A percentile compares a stretch with the other conserved stretches of the same genome.
phyloP scores from a whole-genome alignment of 2,888 invertebrate species.

The Aelia acuminata region DNA sequence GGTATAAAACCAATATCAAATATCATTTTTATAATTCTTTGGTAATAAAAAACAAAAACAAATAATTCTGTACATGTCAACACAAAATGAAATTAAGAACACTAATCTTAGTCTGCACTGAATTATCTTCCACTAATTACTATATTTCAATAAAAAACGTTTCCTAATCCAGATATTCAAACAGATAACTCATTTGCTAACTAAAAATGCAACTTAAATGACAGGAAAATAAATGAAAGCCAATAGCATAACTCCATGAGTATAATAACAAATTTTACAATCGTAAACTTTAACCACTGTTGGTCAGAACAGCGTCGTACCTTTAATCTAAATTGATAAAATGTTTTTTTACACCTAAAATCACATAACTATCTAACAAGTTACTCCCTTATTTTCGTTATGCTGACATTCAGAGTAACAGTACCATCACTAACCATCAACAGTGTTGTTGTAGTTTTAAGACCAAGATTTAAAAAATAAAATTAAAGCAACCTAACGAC shows the following conservation, averaged over 20 bases:
- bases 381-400: conserved; percentile 21
- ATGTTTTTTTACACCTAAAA: conserved; percentile 13
- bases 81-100: conserved; percentile 22
- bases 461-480: neutral
- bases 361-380: neutral
- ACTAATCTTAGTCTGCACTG: neutral
- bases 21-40: neutral
- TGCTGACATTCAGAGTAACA: conserved; percentile 41
- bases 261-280: conserved; percentile 24
- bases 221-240: conserved; percentile 34
- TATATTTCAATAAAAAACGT: neutral
- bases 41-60: neutral
- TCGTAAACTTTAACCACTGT: conserved; percentile 41
- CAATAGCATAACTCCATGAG: conserved; percentile 19
- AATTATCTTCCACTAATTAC: neutral
- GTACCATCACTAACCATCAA: conserved; percentile 45
- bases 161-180: conserved; percentile 28
- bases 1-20: neutral
- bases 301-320: conserved; percentile 52
- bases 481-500: no score
- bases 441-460: conserved; percentile 22
- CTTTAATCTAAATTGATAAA: conserved; percentile 41
- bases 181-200: conserved; percentile 4
- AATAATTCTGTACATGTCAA: neutral
- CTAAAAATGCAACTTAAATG: neutral